Conservation (phyloP, 2,888 invertebrate species). For the Patella pellucida region DNA sequence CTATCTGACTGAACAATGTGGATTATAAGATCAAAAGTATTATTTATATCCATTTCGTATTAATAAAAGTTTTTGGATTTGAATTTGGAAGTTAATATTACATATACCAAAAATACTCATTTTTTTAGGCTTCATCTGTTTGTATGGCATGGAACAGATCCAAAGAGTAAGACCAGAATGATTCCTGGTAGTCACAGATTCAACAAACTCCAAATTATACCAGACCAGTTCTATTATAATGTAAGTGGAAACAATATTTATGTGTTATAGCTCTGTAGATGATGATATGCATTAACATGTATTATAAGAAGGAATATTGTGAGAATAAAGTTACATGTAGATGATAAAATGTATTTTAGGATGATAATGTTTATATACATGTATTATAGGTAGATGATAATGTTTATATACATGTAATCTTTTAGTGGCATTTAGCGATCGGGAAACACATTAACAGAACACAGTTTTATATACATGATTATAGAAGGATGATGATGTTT, state of each 20-base stretch:
- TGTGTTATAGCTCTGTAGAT: not conserved
- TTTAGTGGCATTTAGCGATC: no score
- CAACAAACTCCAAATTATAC: slow-evolving; percentile 62
- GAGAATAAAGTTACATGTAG: not conserved
- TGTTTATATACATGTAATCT: not conserved
- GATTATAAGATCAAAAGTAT: no score
- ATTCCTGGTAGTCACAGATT: slow-evolving; percentile 52
- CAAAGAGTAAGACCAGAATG: slow-evolving; percentile 58
- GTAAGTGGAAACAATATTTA: slow-evolving; percentile 45
- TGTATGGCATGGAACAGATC: slow-evolving; percentile 68
- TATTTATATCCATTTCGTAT: no score
- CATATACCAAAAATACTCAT: not conserved
- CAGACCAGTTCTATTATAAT: slow-evolving; percentile 69
- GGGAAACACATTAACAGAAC: no score
- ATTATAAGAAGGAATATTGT: not conserved
- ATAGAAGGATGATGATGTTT: not conserved
- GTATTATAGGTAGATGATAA: no score
- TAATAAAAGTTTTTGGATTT: no score
- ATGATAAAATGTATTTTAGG: no score
- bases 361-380: no score
- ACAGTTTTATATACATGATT: slow-evolving; percentile 4
- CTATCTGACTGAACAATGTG: not conserved
- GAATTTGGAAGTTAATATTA: no score
- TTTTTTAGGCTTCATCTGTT: slow-evolving; percentile 63
- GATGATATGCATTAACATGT: not conserved